Base-by-base conservation (phyloP, 1,140 invertebrate genomes). In the Calliphora vicina region DNA sequence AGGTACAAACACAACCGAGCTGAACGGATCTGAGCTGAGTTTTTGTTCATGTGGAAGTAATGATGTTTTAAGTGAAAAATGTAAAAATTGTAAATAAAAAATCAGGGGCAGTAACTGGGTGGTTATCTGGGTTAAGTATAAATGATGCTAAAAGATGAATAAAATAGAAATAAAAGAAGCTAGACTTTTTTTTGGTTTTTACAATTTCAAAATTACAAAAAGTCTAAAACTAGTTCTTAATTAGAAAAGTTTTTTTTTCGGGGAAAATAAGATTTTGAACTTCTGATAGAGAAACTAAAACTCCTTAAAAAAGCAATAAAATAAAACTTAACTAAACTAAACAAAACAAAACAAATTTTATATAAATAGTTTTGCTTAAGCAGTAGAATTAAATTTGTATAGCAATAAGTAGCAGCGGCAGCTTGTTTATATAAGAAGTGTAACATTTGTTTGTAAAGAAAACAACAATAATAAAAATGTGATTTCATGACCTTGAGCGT, bases 11-110 rank as follows among this genome's bases (percentile, higher is more conserved):
- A 67, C 61, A 67, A 12, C 61, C n/a, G n/a, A 67, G 61, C 50
- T n/a, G 4, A 35, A 57, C 50, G n/a, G 50, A 17, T 17, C 50
- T n/a, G n/a, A 57, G 50, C n/a, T 67, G 23, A 23, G 61, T 67
- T 67, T 23, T 20, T 20, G 57, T 67, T 67, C 57, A 67, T 67
- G 57, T 67, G 57, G 57, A 67, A 67, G 57, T 67, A 67, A 67
- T 67, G 57, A 67, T 67, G 20, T 67, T 67, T 67, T 23, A 67
- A 67, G 57, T 67, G 57, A 67, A 67, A 67, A 67, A 67, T 25
- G 6, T 25, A 67, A 23, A 67, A 67, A 67, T 67, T 67, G 23
- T 23, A 67, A 67, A 67, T 67, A 67, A 67, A 67, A 67, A 23
- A 67, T 67, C 23, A 67, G n/a, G 61, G 61, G 20, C 61, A 67